These are phyloP conservation scores for Carpatolechia fugitivella DNA, from an alignment of 2,888 invertebrate genomes.

Conservation along the genomic window DNA sequence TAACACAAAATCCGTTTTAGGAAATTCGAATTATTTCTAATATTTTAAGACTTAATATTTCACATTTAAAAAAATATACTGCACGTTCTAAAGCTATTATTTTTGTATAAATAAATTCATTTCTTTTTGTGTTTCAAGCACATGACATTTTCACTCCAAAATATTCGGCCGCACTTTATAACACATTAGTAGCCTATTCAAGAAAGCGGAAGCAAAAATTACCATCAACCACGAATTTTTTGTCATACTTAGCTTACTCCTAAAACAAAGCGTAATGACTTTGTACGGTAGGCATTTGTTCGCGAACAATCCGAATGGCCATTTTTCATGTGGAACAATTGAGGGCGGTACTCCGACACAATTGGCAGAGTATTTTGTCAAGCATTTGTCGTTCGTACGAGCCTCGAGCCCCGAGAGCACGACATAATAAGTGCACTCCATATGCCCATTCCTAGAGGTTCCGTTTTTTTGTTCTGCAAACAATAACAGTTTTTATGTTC, in stretches of 20 bases:
- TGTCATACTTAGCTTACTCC: constrained; percentile 70
- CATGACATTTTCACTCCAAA: constrained; percentile 26
- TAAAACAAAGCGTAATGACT: constrained; percentile 79
- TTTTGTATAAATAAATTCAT: too few species aligned
- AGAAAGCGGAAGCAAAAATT: constrained; percentile 66
- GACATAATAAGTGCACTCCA: constrained; percentile 65
- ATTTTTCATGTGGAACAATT: constrained; percentile 78
- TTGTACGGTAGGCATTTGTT: constrained; percentile 77
- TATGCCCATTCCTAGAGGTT: constrained; percentile 35
- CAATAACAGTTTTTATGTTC: not conserved
- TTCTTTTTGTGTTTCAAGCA: too few species aligned
- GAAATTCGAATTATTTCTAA: too few species aligned
- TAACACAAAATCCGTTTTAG: constrained; percentile 42
- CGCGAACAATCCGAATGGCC: constrained; percentile 75
- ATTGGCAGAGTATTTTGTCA: constrained; percentile 78
- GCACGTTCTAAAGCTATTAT: too few species aligned
- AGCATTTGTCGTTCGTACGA: constrained; percentile 70
- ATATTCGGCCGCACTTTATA: constrained; percentile 63
- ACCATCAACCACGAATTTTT: constrained; percentile 67
- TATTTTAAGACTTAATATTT: too few species aligned
- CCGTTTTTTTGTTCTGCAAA: not conserved
- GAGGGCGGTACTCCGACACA: constrained; percentile 74
- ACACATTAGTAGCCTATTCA: constrained; percentile 38
- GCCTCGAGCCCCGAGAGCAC: constrained; percentile 43
- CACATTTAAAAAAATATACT: too few species aligned